A percentile compares a stretch with the other conserved stretches of the same genome.
phyloP scores from a whole-genome alignment of 2,888 invertebrate genomes.

The Chrysolina americana region DNA sequence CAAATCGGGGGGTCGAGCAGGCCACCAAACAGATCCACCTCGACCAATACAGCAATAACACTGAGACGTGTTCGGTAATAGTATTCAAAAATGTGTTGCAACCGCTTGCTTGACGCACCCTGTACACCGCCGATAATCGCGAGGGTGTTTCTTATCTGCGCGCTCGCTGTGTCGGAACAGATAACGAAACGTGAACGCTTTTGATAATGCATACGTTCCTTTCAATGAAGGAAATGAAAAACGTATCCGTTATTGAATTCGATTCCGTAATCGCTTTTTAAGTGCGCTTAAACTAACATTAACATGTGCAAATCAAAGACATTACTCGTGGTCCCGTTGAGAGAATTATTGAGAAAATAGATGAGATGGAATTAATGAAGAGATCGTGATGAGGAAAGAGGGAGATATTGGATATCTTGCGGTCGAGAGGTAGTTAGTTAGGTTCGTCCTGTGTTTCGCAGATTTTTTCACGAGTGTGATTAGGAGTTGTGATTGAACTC shows the following conservation, averaged over 20 bases:
- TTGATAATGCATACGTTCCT: conserved; percentile 11
- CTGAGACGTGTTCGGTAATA: too few relatives aligned
- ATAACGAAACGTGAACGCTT: conserved; percentile 13
- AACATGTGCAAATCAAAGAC: conserved; percentile 11
- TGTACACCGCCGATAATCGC: not conserved
- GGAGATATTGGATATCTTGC: not conserved
- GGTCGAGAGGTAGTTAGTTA: too few relatives aligned
- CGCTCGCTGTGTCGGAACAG: conserved; percentile 10
- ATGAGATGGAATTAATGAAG: not conserved
- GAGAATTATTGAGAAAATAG: conserved; percentile 7
- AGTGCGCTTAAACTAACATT: not conserved
- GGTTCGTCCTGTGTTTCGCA: too few relatives aligned
- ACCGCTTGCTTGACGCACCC: not conserved
- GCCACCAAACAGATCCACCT: too few relatives aligned
- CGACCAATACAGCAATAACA: too few relatives aligned
- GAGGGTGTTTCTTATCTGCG: conserved; percentile 3
- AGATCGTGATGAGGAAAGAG: conserved; percentile 1
- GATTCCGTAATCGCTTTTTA: conserved; percentile 9
- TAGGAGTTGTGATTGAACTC: too few relatives aligned
- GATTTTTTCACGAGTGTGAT: too few relatives aligned
- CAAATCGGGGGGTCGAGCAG: too few relatives aligned
- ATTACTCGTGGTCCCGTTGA: conserved; percentile 3
- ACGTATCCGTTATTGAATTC: conserved; percentile 7
- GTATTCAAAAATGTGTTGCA: too few relatives aligned
- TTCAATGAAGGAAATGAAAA: conserved; percentile 13